Base-by-base conservation (phyloP, 2,888 invertebrate genomes). In the Zygogramma bicolorata region DNA sequence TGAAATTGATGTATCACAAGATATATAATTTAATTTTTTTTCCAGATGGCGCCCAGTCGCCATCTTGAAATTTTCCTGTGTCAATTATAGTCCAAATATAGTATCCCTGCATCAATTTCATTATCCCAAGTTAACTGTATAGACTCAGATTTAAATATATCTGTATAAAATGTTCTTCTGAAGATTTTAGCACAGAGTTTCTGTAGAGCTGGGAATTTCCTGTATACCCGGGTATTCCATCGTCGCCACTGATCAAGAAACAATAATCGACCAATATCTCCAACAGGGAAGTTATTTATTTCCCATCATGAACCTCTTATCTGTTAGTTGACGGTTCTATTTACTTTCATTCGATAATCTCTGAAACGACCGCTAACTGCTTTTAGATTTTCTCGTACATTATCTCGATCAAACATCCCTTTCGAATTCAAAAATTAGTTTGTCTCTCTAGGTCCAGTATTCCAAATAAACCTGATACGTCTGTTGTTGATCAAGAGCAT, bases 401-500 rank as follows among this genome's bases (percentile, higher is more conserved):
- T 53, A 53, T 53, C 53, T 25, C 13, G n/a, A n/a, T 27, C 25
- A 53, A 53, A 53, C 53, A 53, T 53, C 53, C 53, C 53, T 53
- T 53, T 53, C n/a, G 27, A 53, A 25, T 53, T 25, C 25, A 13
- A 5, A 27, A 7, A 53, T 53, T 25, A 53, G 53, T 53, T 53
- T 6, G 13, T 27, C 27, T 53, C 5, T 53, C 42, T 53, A 53
- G 53, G 10, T n/a, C 7, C 6, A n/a, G 53, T 10, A 13, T 53
- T 27, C 10, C 20, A 46, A 46, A 20, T 8, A 20, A 46, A 18
- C 20, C 46, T 20, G 20, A 46, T 46, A 13, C 25, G 4, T 13
- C 27, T 25, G 13, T 53, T 5, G 22, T 27, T 27, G n/a, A 22
- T 53, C 5, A 0, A 1, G n/a, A 25, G 27, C 1, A 22, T 53